Base-by-base conservation (phyloP, 2,113 vertebrate species). In the Sphyrna mokarran region DNA sequence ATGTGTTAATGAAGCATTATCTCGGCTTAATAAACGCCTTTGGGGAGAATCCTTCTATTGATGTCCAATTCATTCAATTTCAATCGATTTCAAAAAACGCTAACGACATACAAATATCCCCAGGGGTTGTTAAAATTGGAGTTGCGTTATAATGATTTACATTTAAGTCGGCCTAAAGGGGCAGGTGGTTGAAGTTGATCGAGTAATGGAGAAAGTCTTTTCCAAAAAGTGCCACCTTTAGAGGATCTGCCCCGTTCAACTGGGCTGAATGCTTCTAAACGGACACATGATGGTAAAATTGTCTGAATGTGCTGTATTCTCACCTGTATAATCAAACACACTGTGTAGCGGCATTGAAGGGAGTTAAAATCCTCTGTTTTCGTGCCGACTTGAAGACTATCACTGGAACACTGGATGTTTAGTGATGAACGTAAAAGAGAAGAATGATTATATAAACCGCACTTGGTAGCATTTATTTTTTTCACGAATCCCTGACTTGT, bases 71-170 rank as follows among this genome's bases (percentile, higher is more conserved):
- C 16, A 37, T 93, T 93, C 20, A 66, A 66, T 66, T 9, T 68
- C 14, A 63, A 66, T 93, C 61, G 89, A 93, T 93, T 20, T n/a
- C 8, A 40, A 93, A 18, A 66, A 66, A 66, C 61, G 66, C 58
- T n/a, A 37, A 93, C 5, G 33, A 66, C 61, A n/a, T 10, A 37
- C 61, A 93, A 22, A 10, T 93, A 29, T 83, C 89, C 89, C 61
- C 4, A 0, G 1, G n/a, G 89, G 89, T 63, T 58, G 48, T 90
- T 61, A 16, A 16, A 33, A 90, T 93, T 66, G 58, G 33, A 63
- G 61, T n/a, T 93, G 89, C 37, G 89, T 93, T 93, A 93, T 66
- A 20, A 37, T 66, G 61, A 93, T 66, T n/a, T 93, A 61, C 61
- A 37, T 93, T 93, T 68, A 66, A 37, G 1, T 68, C 61, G 9